A percentile compares a stretch with the other conserved stretches of the same genome.
Conservation (phyloP, 1,140 invertebrate genomes). For the Pogonus chalceus region DNA sequence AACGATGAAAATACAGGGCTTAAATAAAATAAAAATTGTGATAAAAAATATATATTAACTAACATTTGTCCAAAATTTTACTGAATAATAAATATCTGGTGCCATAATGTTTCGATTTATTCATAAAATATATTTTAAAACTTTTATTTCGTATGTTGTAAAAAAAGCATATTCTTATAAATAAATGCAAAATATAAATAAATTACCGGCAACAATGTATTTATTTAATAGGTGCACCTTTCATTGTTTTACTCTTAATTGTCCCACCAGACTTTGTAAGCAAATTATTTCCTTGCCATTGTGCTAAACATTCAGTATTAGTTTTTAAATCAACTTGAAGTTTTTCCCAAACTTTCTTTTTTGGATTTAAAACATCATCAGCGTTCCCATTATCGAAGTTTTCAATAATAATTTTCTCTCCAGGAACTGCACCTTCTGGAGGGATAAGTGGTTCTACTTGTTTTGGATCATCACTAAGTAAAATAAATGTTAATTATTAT, state of each 20-base stretch:
- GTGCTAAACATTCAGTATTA: slow-evolving; percentile 60
- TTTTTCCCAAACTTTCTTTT: slow-evolving; percentile 97
- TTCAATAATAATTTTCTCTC: slow-evolving; percentile 74
- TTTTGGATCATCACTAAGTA: slow-evolving; percentile 54
- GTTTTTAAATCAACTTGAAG: slow-evolving; percentile 72
- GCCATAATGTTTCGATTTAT: too few relatives aligned
- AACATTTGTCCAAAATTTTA: too few relatives aligned
- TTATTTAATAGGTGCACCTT: slow-evolving; percentile 69
- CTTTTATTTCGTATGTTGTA: too few relatives aligned
- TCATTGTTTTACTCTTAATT: slow-evolving; percentile 58
- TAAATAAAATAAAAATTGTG: too few relatives aligned
- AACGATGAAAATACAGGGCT: too few relatives aligned
- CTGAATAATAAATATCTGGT: too few relatives aligned
- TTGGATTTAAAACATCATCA: slow-evolving; percentile 86
- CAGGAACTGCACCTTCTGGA: slow-evolving; percentile 58
- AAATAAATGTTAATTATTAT: slow-evolving; percentile 10
- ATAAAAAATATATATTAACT: too few relatives aligned
- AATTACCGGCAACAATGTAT: slow-evolving; percentile 3
- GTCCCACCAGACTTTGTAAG: slow-evolving; percentile 55
- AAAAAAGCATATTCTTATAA: neutral
- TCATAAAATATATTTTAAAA: too few relatives aligned
- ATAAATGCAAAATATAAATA: slow-evolving; percentile 7
- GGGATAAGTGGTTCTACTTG: slow-evolving; percentile 77
- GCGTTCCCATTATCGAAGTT: slow-evolving; percentile 62
- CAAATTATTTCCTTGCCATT: slow-evolving; percentile 74